Base-by-base conservation (phyloP, 2,797 vertebrate genomes). In the Sebastes itinus region DNA sequence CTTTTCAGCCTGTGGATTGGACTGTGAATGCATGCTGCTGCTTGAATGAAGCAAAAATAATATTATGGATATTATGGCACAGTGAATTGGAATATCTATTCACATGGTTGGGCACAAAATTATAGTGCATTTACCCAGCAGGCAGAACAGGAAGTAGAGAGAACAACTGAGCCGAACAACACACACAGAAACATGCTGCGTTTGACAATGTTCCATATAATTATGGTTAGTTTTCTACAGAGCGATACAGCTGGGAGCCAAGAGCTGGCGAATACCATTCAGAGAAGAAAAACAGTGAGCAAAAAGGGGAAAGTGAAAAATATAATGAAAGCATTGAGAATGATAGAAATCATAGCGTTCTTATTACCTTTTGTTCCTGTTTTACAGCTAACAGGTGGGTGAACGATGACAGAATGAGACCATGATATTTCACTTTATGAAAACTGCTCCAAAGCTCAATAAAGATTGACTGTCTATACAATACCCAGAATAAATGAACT, bases 81-180 rank as follows among this genome's bases (percentile, higher is more conserved):
- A 32, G 14, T 38, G 46, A 68, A 23, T 7, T 0, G 56, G 16
- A 28, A 23, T 46, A 46, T 46, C 35, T 25, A 9, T 30, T 55
- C 12, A 55, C 38, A 72, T 16, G 30, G 20, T 56, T 75, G 79
- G 76, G 56, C 1, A 12, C 27, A 11, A 59, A 75, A 75, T 72
- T 67, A 75, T 11, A 85, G 75, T 42, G 62, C 14, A 25, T 56
- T 33, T 33, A 63, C 14, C 27, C 59, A 20, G 62, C 83, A 71
- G 11, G 54, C n/a, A 20, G 56, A 54, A 20, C n/a, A 59, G 32
- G 0, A 6, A 61, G 22, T 20, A 3, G 16, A 46, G 42, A 18
- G 42, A 46, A 46, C 42, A 7, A 55, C 38, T 42, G 54, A 38
- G 30, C 42, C 14, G 42, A 71, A 33, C 42, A 62, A 33, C 42